Base-by-base conservation (phyloP, 2,888 invertebrate species). In the Sthenelais limicola region DNA sequence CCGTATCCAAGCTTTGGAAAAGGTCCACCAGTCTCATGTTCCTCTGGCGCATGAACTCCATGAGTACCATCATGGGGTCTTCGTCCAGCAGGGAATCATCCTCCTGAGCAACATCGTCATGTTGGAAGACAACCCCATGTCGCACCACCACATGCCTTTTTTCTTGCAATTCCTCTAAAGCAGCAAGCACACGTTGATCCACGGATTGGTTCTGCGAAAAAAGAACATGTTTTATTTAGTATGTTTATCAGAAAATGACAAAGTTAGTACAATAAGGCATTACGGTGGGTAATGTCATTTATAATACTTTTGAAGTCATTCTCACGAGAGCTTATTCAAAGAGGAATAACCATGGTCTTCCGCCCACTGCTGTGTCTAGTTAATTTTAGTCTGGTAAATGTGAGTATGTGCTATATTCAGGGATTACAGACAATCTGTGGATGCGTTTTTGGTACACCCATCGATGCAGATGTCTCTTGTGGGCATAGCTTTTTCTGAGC, bases 1-100 rank as follows among this genome's bases (percentile, higher is more conserved):
- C 74, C 5, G 77, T 74, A 75, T 84, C 84, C 28, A 84, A 77
- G 69, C 77, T 80, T 75, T 82, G 80, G 76, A 84, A 84, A 54
- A 84, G 78, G 75, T 84, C 84, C n/a, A 84, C 81, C 15, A 84
- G 75, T 21, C 84, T 73, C 15, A 84, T 78, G 74, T 83, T 83
- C 75, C 82, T 82, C 74, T 81, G 79, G 48, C 81, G 76, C 82
- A 83, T 83, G 75, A 81, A 84, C 71, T 84, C 84, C 43, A 84
- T 80, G 12, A 84, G 72, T 38, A 62, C 62, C 56, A 77, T 71
- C 52, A 77, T 69, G 3, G 78, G 78, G 47, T 69, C 52, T 30
- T 49, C 70, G 21, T 49, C 52, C 24, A 71, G 38, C 4, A 58
- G 47, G 47, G 28, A 38, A 49, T 56, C 48, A 18, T 28, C 71